Conservation (phyloP, 2,888 invertebrate genomes). For the Leptinotarsa haldemani region DNA sequence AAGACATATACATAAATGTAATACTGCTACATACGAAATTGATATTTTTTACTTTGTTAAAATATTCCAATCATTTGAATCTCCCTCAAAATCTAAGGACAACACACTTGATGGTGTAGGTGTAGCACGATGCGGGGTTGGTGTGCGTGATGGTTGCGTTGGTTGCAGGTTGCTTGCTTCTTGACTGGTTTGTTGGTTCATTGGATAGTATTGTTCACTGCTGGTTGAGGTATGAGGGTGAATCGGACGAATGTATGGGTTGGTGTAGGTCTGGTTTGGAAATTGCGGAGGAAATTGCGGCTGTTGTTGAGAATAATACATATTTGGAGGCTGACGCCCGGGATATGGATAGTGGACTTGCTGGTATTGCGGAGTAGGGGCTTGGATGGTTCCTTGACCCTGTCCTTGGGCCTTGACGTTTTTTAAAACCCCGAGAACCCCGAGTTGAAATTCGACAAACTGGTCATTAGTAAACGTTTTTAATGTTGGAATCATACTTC, state of each 20-base stretch:
- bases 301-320: constrained; percentile 18
- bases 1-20: not conserved
- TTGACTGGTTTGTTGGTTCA: constrained; percentile 10
- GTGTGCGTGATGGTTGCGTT: constrained; percentile 9
- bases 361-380: constrained; percentile 3
- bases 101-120: constrained; percentile 4
- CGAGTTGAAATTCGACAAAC: not conserved
- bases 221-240: constrained; percentile 19
- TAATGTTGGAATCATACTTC: not conserved
- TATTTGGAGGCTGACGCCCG: constrained; percentile 13
- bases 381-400: not conserved
- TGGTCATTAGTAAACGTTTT: not conserved
- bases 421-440: not conserved
- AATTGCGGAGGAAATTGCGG: constrained; percentile 14
- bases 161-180: constrained; percentile 13
- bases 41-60: not conserved
- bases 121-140: constrained; percentile 18
- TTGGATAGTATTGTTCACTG: constrained; percentile 12
- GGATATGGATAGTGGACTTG: constrained; percentile 1
- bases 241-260: constrained; percentile 18
- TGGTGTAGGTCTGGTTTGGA: constrained; percentile 16
- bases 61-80: not conserved
- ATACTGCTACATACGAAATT: not conserved
- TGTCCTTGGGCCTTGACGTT: not conserved
- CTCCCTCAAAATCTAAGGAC: constrained; percentile 15